Percentiles rank a stretch among this genome's conserved stretches.
Evolutionary conservation across 2,113 vertebrate genomes (phyloP).

Genomic region (Lepisosteus oculatus): DNA sequence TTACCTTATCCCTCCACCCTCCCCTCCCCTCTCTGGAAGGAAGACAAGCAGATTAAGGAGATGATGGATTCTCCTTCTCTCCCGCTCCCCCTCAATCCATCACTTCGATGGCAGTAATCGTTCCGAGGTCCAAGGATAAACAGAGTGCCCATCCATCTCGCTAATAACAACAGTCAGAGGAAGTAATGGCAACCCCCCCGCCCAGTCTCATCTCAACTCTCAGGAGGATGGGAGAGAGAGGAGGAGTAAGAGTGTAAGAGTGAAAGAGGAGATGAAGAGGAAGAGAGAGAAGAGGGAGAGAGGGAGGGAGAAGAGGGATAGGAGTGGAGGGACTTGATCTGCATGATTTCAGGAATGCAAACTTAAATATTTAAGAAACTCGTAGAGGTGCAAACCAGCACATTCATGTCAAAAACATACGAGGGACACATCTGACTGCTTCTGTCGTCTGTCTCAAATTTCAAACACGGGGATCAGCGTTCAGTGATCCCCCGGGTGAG

Average conservation of each 20-base stretch:
- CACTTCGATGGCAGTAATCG: constrained; percentile 73
- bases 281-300: constrained; percentile 16
- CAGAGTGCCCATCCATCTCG: constrained; percentile 74
- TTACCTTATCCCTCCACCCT: background rate
- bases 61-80: constrained; percentile 62
- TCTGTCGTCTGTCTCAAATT: background rate
- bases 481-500: too few relatives aligned
- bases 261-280: background rate
- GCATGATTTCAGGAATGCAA: background rate
- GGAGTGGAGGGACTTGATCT: background rate
- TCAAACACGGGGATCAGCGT: background rate
- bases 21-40: background rate
- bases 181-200: constrained; percentile 68
- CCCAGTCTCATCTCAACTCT: constrained; percentile 27
- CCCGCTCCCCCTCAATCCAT: constrained; percentile 63
- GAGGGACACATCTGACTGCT: constrained; percentile 31
- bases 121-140: constrained; percentile 67
- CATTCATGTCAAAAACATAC: constrained; percentile 39
- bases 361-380: background rate
- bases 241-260: background rate
- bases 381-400: background rate
- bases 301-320: constrained; percentile 11
- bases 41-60: constrained; percentile 64
- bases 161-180: constrained; percentile 80
- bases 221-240: background rate